These are phyloP conservation scores for Spongilla lacustris DNA, from an alignment of 37 sponge, comb jelly and placozoan species.

Conservation along the genomic window DNA sequence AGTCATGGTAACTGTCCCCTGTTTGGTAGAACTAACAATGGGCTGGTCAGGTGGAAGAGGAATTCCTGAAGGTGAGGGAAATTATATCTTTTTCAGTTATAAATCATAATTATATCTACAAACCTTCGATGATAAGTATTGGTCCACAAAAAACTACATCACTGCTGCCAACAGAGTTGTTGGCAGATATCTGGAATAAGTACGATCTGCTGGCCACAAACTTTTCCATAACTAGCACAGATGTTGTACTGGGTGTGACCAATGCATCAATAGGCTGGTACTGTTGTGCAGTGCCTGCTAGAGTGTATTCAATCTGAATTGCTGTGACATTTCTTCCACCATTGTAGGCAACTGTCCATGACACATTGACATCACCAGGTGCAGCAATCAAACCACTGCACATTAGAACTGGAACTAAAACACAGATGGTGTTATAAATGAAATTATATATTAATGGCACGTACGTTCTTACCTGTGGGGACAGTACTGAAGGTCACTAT, in stretches of 20 bases:
- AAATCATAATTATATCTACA: not conserved
- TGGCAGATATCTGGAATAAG: not conserved
- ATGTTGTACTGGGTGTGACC: not conserved
- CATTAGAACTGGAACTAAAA: not conserved
- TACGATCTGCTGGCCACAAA: not conserved
- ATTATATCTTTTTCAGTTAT: not conserved
- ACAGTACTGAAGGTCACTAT: not conserved
- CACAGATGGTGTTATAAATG: not conserved
- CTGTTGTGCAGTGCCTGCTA: not conserved
- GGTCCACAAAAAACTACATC: not conserved
- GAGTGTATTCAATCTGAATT: not conserved
- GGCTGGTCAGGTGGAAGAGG: not conserved
- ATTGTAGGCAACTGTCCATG: not conserved
- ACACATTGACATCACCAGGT: not conserved
- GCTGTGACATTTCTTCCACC: not conserved
- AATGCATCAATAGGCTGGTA: not conserved
- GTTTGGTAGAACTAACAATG: not conserved
- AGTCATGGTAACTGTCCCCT: not conserved
- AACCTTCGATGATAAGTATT: not conserved
- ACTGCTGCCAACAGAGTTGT: not conserved
- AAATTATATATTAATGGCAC: not conserved
- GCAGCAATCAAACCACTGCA: not conserved
- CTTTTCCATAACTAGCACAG: not conserved
- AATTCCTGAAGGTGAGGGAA: not conserved
- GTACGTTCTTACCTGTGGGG: not conserved